These are phyloP conservation scores for Potamarius usumacintae DNA, from an alignment of 2,113 vertebrate genomes.

Conservation along the genomic window DNA sequence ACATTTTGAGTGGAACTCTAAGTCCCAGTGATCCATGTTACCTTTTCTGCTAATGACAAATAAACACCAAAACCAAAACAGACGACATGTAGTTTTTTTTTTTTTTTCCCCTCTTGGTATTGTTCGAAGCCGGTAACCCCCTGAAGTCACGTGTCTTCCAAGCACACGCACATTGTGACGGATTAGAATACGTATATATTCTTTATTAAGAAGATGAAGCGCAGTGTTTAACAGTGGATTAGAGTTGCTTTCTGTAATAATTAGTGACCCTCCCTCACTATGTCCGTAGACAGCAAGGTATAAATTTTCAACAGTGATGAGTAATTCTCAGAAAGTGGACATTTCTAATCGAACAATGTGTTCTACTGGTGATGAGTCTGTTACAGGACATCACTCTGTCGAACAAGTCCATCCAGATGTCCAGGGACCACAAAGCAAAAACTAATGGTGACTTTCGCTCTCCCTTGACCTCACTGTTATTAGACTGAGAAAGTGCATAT, in stretches of 20 bases:
- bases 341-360: background rate
- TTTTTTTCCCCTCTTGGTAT: background rate
- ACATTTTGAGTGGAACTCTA: background rate
- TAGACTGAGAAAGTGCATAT: slow-evolving; percentile 46
- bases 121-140: background rate
- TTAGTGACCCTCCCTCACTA: background rate
- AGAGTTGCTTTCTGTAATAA: background rate
- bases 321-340: background rate
- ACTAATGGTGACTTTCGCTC: slow-evolving; percentile 57
- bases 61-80: background rate
- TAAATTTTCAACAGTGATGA: background rate
- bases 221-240: background rate
- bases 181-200: background rate
- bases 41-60: background rate
- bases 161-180: background rate
- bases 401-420: slow-evolving; percentile 30
- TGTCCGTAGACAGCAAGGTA: background rate
- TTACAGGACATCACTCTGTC: slow-evolving; percentile 46
- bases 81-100: background rate
- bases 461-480: slow-evolving; percentile 67
- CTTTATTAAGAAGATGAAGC: slow-evolving; percentile 1
- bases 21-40: background rate
- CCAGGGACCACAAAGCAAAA: slow-evolving; percentile 54
- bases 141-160: background rate
- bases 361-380: background rate